These are phyloP conservation scores for Pogonus chalceus DNA, from an alignment of 1,140 invertebrate species.

Conservation along the genomic window DNA sequence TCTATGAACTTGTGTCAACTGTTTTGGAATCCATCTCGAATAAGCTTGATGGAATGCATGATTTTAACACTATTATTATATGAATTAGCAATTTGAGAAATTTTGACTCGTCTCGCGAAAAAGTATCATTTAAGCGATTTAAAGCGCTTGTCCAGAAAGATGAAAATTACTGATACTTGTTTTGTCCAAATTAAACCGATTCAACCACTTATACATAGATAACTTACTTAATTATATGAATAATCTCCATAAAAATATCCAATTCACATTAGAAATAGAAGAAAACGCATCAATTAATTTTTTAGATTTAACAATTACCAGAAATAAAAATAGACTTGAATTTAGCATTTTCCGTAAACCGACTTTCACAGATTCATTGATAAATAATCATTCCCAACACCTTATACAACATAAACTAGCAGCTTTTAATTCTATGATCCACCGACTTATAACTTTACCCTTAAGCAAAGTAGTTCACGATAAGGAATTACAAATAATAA, in stretches of 20 bases:
- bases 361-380: neutral
- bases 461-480: neutral
- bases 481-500: neutral
- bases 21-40: too few species aligned
- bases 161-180: too few species aligned
- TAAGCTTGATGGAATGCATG: too few species aligned
- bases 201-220: too few species aligned
- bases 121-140: too few species aligned
- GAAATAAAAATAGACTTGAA: neutral
- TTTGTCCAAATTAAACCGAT: too few species aligned
- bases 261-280: constrained; percentile 11
- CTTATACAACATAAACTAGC: neutral
- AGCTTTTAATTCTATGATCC: neutral
- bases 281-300: neutral
- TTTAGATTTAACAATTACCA: neutral
- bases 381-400: neutral
- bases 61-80: too few species aligned
- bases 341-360: neutral
- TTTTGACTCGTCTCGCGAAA: too few species aligned
- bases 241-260: constrained; percentile 1
- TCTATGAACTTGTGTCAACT: too few species aligned
- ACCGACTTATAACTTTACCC: neutral
- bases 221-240: constrained; percentile 4
- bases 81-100: too few species aligned
- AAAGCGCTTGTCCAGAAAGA: too few species aligned